Conservation (phyloP, 2,113 vertebrate species). For the Anolis sagrei region DNA sequence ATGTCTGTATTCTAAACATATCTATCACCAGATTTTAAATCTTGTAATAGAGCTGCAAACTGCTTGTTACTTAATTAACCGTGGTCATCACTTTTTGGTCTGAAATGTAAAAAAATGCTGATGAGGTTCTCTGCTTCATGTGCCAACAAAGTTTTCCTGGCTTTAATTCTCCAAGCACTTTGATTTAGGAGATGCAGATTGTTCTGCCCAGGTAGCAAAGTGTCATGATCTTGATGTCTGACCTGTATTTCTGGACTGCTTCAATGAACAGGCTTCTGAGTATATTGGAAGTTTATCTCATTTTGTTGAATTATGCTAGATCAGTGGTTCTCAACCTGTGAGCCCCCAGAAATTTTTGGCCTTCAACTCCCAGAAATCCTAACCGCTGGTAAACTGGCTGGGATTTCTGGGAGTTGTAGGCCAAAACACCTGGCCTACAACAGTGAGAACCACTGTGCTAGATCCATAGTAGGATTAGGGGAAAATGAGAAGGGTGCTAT, state of each 20-base stretch:
- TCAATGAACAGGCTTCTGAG: not conserved
- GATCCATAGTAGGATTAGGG: not conserved
- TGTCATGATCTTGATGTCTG: not conserved
- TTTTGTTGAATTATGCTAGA: not conserved
- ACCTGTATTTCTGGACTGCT: not conserved
- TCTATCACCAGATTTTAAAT: not conserved
- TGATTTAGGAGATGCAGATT: not conserved
- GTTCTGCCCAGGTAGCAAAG: not conserved
- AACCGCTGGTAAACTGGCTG: too few relatives aligned
- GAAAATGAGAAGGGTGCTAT: not conserved
- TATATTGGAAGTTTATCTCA: not conserved
- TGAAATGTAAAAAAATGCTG: not conserved
- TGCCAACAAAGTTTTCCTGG: not conserved
- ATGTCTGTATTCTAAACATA: not conserved
- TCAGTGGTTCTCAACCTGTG: too few relatives aligned
- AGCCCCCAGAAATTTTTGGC: too few relatives aligned
- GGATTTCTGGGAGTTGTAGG: too few relatives aligned
- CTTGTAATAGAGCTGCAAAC: not conserved
- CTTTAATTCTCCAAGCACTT: not conserved
- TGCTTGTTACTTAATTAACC: not conserved
- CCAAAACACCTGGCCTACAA: too few relatives aligned
- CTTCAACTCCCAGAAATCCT: too few relatives aligned
- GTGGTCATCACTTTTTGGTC: too few relatives aligned
- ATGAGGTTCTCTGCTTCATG: not conserved
- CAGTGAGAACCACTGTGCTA: too few relatives aligned